Conservation (phyloP, 2,888 invertebrate species). For the Agonum fuliginosum region DNA sequence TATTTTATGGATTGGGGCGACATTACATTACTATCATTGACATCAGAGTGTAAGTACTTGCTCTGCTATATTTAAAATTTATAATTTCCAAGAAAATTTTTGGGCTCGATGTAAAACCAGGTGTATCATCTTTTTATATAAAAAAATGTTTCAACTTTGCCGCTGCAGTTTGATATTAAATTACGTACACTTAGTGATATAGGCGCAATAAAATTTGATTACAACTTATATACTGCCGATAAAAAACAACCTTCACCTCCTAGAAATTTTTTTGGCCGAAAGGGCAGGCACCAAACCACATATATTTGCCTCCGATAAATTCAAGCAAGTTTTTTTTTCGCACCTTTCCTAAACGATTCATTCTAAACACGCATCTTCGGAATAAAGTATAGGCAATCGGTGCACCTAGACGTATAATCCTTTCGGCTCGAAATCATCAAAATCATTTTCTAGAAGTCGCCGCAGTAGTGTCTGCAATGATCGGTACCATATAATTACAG, state of each 20-base stretch:
- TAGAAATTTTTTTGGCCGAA: conserved; percentile 9
- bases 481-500: conserved; percentile 55
- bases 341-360: conserved; percentile 54
- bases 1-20: no score
- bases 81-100: no score
- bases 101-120: no score
- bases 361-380: conserved; percentile 50
- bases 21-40: no score
- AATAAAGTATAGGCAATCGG: conserved; percentile 30
- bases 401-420: conserved; percentile 29
- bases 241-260: conserved; percentile 29
- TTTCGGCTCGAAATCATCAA: conserved; percentile 9
- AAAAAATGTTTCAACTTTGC: no score
- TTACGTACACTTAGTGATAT: conserved; percentile 13
- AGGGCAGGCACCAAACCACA: conserved; percentile 35
- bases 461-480: conserved; percentile 54
- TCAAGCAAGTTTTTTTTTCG: conserved; percentile 38
- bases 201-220: conserved; percentile 41
- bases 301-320: conserved; percentile 39
- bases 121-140: no score
- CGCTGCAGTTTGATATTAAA: conserved; percentile 14
- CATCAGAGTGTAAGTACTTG: no score
- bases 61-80: no score
- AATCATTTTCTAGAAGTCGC: conserved; percentile 26
- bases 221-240: neutral